phyloP scores from a whole-genome alignment of 2,888 invertebrate genomes.

The Diabrotica balteata region DNA sequence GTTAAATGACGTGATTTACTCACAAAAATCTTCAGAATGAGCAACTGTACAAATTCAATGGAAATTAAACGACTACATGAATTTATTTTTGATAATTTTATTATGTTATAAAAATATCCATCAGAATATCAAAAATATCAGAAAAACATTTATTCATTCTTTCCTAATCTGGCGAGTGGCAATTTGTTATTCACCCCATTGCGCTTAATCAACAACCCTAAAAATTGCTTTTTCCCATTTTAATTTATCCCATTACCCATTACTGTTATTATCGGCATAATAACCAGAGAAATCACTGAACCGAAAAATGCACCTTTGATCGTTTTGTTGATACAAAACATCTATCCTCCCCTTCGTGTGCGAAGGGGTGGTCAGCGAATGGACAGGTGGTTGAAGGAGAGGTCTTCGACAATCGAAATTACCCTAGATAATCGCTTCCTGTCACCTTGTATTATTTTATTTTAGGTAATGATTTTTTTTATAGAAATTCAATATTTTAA shows the following conservation, averaged over 20 bases:
- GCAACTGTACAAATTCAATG: no score
- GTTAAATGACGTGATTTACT: no score
- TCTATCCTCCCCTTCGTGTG: conserved; percentile 17
- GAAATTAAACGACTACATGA: no score
- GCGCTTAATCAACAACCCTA: conserved; percentile 21
- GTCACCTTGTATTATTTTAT: conserved; percentile 18
- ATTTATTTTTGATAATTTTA: no score
- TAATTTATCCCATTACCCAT: conserved; percentile 34
- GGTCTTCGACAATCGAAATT: conserved; percentile 8
- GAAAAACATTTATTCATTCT: conserved; percentile 1
- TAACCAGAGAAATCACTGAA: conserved; percentile 36
- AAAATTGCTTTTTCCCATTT: conserved; percentile 31
- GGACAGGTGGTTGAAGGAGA: conserved; percentile 14
- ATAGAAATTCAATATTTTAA: no score
- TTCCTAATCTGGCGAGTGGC: conserved; percentile 5
- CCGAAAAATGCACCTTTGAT: conserved; percentile 40
- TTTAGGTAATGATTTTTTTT: conserved; percentile 3
- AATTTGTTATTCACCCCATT: conserved; percentile 24
- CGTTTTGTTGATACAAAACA: conserved; percentile 28
- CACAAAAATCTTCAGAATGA: no score
- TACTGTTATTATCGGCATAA: conserved; percentile 35
- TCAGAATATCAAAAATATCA: no score
- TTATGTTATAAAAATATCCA: no score
- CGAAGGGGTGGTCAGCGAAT: conserved; percentile 11
- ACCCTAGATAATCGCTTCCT: conserved; percentile 23